A percentile compares a stretch with the other conserved stretches of the same genome.
These are phyloP conservation scores for Phaethornis superciliosus DNA, from an alignment of 2,113 vertebrate genomes.

Conservation along the genomic window DNA sequence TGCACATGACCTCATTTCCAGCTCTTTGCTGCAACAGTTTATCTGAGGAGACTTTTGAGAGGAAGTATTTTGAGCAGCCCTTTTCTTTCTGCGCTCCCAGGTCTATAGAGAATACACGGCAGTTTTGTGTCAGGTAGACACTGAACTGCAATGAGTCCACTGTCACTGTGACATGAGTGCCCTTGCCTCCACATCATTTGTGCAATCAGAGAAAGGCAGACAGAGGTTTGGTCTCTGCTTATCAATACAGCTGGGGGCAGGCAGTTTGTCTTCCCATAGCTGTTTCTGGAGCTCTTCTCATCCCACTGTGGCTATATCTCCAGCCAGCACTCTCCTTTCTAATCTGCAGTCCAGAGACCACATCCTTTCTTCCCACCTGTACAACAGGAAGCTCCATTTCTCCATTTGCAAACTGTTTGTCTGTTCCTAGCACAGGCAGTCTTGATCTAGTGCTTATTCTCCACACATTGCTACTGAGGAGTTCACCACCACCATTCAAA, in stretches of 20 bases:
- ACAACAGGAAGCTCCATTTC: not conserved
- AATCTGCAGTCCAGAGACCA: not conserved
- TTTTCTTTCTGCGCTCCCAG: not conserved
- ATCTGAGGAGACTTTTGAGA: not conserved
- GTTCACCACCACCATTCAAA: not conserved
- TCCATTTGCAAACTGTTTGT: not conserved
- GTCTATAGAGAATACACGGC: not conserved
- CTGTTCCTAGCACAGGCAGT: not conserved
- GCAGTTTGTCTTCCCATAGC: not conserved
- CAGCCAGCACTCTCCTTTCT: not conserved
- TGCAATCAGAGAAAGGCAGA: not conserved
- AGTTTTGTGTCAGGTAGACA: not conserved
- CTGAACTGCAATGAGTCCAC: not conserved
- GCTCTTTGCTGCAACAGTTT: not conserved
- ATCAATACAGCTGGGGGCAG: not conserved
- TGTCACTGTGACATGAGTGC: not conserved
- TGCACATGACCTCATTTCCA: not conserved
- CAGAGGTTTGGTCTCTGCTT: not conserved
- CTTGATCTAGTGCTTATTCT: not conserved
- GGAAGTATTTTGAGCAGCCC: not conserved
- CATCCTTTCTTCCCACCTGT: not conserved
- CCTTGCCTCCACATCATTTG: not conserved
- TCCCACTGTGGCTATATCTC: not conserved
- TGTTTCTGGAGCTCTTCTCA: not conserved
- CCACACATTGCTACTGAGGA: not conserved